Evolutionary conservation across 2,113 vertebrate species (phyloP).

Genomic region (Cromileptes altivelis): DNA sequence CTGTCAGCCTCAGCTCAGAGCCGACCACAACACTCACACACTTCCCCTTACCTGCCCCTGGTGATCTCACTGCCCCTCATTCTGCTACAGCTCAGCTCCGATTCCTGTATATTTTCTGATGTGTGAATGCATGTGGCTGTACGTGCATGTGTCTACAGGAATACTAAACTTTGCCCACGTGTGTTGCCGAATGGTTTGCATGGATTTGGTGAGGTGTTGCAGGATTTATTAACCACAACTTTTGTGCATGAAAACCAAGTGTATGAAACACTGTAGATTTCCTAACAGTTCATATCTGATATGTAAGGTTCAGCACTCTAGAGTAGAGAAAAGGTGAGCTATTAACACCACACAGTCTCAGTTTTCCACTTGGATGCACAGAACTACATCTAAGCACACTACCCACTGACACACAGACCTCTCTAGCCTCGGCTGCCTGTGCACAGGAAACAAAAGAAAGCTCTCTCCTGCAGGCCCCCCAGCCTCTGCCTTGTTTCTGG

Average conservation of each 20-base stretch:
- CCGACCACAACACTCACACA: constrained; percentile 48
- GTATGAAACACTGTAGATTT: neutral
- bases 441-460: constrained; percentile 62
- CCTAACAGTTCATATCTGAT: neutral
- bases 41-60: constrained; percentile 37
- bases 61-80: constrained; percentile 44
- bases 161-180: neutral
- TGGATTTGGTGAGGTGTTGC: neutral
- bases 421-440: constrained; percentile 37
- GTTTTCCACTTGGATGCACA: constrained; percentile 51
- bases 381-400: constrained; percentile 25
- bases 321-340: constrained; percentile 10
- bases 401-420: constrained; percentile 36
- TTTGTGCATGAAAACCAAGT: neutral
- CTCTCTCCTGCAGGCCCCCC: constrained; percentile 19
- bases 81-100: neutral
- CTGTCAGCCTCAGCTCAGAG: constrained; percentile 60
- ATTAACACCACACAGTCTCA: constrained; percentile 13
- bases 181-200: constrained; percentile 1
- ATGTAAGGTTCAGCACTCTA: neutral
- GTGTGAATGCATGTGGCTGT: neutral
- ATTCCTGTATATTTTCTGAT: neutral
- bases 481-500: neutral
- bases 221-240: neutral
- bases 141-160: neutral